Base-by-base conservation (phyloP, 2,797 vertebrate species). In the Hydrocynus forskahlii region DNA sequence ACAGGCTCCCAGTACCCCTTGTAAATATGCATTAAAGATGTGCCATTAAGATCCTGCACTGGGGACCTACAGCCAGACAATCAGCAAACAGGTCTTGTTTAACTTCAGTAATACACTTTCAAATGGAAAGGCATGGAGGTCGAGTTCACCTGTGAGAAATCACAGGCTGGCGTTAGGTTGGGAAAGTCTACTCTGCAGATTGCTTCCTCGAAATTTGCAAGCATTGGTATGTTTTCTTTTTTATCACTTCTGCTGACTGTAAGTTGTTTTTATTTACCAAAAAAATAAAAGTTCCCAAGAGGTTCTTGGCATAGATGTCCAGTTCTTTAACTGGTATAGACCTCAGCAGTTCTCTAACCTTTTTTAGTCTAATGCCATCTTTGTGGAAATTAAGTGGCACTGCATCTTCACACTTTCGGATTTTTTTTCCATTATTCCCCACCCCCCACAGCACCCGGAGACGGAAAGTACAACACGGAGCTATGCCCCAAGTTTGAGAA, bases 1-100 rank as follows among this genome's bases (percentile, higher is more conserved):
- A 93, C 90, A 90, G 55, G 84, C 84, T 87, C 89, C 88, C 84
- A 52, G 80, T 85, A 87, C 83, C 86, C 87, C 81, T 87, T 91
- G 92, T 94, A 94, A 93, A 95, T 94, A 94, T 94, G 91, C 93
- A 94, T 93, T 88, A 88, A 92, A 92, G 92, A 91, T 91, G 86
- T 89, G 78, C 86, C 84, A 89, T 92, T 93, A 92, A 92, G 92
- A 92, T 91, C 84, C 83, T 85, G 84, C 88, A 86, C 77, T 87
- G 84, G 86, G 88, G 86, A 85, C 79, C 71, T 79, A 45, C 13
- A 74, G 81, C 81, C 78, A 69, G 84, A 85, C 89, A 60, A 67
- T 87, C 80, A 86, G 92, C 88, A 94, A 94, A 94, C 92, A 93
- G 76, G 82, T 12, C 85, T 82, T 94, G 90, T 94, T 94, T 93